phyloP scores from a whole-genome alignment of 1,140 invertebrate genomes.

The Euglossa dilemma region DNA sequence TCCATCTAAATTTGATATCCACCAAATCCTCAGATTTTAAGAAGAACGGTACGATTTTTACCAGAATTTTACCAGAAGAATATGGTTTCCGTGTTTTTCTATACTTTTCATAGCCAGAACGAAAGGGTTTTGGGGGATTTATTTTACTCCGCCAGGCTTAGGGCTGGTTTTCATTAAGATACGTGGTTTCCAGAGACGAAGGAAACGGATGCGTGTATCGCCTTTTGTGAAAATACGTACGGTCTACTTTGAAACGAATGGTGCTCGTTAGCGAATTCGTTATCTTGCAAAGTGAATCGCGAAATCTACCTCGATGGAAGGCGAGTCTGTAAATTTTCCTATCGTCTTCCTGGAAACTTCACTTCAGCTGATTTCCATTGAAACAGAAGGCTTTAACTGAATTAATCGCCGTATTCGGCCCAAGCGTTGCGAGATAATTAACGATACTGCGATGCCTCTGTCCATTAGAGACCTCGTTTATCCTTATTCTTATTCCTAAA shows the following conservation, averaged over 20 bases:
- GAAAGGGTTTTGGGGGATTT: not conserved
- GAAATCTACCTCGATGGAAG: not conserved
- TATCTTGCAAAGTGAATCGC: constrained; percentile 53
- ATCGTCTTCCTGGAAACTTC: not conserved
- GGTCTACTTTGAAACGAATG: constrained; percentile 43
- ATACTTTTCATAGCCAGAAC: not conserved
- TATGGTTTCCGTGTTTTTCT: too few species aligned
- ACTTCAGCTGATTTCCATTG: not conserved
- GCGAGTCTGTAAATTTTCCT: constrained; percentile 6
- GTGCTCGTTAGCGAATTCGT: constrained; percentile 53
- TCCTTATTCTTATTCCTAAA: not conserved
- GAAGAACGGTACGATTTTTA: too few species aligned
- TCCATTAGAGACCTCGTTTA: not conserved
- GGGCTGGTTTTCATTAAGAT: not conserved
- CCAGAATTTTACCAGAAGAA: too few species aligned
- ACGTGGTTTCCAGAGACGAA: too few species aligned
- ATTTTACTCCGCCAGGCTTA: not conserved
- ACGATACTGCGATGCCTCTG: not conserved
- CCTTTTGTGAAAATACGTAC: constrained; percentile 2
- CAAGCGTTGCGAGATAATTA: not conserved
- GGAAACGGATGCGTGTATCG: not conserved
- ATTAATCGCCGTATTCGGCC: not conserved
- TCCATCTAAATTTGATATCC: too few species aligned
- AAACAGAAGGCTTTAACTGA: not conserved
- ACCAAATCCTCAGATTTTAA: too few species aligned